Percentiles rank a stretch among this genome's conserved stretches.
These are phyloP conservation scores for Netta rufina DNA, from an alignment of 2,797 vertebrate species.

Conservation along the genomic window DNA sequence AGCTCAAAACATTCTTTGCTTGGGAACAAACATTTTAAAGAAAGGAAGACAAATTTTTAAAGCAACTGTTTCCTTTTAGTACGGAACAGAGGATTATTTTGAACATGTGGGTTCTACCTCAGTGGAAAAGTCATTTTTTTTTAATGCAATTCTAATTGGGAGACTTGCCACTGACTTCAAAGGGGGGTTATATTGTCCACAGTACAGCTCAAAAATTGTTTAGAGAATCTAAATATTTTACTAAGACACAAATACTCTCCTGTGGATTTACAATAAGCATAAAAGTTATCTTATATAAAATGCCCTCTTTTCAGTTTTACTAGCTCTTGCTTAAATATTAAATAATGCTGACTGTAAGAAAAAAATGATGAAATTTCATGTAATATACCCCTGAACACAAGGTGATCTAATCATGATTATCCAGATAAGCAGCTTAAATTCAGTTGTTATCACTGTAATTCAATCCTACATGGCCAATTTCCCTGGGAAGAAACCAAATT, in stretches of 20 bases:
- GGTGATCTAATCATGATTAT: background rate
- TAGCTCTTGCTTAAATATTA: background rate
- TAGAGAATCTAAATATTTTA: background rate
- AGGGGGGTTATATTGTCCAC: background rate
- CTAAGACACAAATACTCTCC: background rate
- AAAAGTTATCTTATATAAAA: background rate
- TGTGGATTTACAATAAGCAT: background rate
- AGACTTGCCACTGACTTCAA: background rate
- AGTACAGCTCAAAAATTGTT: background rate
- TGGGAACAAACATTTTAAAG: background rate
- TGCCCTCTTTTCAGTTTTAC: background rate
- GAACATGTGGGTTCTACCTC: background rate
- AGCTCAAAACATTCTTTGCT: background rate
- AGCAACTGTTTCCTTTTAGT: background rate
- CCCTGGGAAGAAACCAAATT: background rate
- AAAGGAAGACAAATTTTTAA: background rate
- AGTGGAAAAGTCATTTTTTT: background rate
- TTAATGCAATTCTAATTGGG: background rate
- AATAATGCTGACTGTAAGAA: background rate
- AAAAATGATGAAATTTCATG: background rate
- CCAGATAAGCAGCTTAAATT: background rate
- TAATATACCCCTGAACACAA: background rate
- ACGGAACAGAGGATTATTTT: background rate
- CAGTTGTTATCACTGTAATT: background rate
- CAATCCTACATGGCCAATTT: background rate